These are phyloP conservation scores for Argyrosomus regius DNA, from an alignment of 2,797 vertebrate species.

Conservation along the genomic window DNA sequence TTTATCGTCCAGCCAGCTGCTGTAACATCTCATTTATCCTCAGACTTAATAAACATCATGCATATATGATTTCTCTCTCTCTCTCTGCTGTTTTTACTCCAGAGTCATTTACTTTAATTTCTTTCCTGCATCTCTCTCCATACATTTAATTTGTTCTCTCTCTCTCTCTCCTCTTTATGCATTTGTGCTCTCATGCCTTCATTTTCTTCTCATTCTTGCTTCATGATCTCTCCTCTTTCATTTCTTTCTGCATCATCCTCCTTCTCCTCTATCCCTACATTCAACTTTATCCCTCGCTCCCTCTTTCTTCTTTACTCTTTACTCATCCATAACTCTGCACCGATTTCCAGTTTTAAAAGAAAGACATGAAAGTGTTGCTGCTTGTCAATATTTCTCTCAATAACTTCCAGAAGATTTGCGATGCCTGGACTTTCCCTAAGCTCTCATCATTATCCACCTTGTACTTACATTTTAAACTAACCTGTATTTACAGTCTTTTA, in stretches of 20 bases:
- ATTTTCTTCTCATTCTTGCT: neutral
- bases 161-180: slow-evolving; percentile 31
- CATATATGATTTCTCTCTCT: slow-evolving; percentile 49
- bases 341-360: too few relatives aligned
- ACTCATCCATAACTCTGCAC: neutral
- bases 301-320: neutral
- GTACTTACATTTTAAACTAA: neutral
- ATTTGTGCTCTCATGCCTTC: neutral
- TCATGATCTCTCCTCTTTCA: neutral
- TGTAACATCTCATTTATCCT: slow-evolving; percentile 80
- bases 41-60: slow-evolving; percentile 78
- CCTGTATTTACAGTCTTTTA: neutral
- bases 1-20: slow-evolving; percentile 73
- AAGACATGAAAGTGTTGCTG: neutral
- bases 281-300: neutral
- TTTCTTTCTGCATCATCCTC: neutral
- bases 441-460: neutral
- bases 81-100: slow-evolving; percentile 32
- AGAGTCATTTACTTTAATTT: slow-evolving; percentile 33
- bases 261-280: too few relatives aligned
- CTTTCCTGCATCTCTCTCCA: slow-evolving; percentile 29
- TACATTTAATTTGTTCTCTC: slow-evolving; percentile 31
- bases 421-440: neutral
- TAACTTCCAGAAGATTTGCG: neutral
- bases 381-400: neutral